phyloP scores from a whole-genome alignment of 30 jellyfish, hydroid and myxozoan species.

The Aurelia aurita region DNA sequence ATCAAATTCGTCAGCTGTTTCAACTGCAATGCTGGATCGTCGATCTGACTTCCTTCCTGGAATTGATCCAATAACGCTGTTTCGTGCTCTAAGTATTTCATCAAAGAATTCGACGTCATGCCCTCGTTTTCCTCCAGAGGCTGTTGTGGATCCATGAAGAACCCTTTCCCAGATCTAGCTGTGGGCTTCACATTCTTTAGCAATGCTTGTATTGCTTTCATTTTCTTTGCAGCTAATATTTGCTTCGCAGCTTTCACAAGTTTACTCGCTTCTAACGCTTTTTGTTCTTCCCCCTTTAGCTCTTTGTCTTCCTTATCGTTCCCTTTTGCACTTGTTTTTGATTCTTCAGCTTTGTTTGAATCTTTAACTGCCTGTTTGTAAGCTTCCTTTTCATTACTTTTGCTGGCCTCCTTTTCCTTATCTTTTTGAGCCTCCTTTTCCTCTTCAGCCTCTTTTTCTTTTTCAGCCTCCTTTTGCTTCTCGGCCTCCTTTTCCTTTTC shows the following conservation, averaged over 20 bases:
- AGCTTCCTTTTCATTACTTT: neutral
- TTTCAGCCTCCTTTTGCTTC: constrained; percentile 17
- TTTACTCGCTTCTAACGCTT: neutral
- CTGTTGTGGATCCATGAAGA: constrained; percentile 65
- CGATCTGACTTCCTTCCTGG: constrained; percentile 83
- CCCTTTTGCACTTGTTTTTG: neutral
- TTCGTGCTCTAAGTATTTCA: constrained; percentile 82
- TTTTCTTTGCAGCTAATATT: constrained; percentile 11
- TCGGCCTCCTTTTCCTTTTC: constrained; percentile 23
- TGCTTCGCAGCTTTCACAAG: neutral
- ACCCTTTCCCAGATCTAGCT: constrained; percentile 40
- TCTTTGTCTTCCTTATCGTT: constrained; percentile 16
- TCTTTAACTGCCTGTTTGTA: too few relatives aligned
- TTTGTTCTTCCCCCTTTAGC: neutral
- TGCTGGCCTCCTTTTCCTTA: neutral
- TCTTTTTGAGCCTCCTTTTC: neutral
- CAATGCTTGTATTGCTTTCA: constrained; percentile 45
- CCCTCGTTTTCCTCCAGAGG: constrained; percentile 67
- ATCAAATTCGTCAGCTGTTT: constrained; percentile 59
- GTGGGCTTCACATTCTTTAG: constrained; percentile 64
- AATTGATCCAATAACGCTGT: constrained; percentile 72
- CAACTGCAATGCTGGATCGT: constrained; percentile 69
- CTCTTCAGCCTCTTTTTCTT: neutral
- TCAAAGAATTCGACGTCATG: constrained; percentile 43
- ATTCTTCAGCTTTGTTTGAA: neutral